These are phyloP conservation scores for Brachyopa scutellaris DNA, from an alignment of 2,888 invertebrate genomes.

Conservation along the genomic window DNA sequence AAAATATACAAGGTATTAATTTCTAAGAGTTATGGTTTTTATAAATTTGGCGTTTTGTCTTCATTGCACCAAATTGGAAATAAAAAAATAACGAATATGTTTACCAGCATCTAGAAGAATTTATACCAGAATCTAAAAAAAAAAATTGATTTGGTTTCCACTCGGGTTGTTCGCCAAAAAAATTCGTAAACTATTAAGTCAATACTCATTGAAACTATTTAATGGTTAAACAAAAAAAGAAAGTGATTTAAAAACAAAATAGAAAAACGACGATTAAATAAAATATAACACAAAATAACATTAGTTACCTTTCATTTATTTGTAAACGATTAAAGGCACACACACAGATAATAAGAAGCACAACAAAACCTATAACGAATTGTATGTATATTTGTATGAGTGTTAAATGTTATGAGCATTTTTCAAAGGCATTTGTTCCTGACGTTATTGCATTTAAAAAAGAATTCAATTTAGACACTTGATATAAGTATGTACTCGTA, in stretches of 20 bases:
- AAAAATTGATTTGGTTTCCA: slow-evolving; percentile 90
- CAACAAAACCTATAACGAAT: slow-evolving; percentile 73
- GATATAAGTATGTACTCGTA: background rate
- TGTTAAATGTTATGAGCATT: slow-evolving; percentile 29
- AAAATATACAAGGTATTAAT: slow-evolving; percentile 32
- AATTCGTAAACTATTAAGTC: slow-evolving; percentile 28
- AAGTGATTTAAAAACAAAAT: slow-evolving; percentile 57
- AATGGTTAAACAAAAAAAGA: slow-evolving; percentile 6
- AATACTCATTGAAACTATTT: slow-evolving; percentile 40
- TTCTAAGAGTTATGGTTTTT: slow-evolving; percentile 38
- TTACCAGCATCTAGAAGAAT: slow-evolving; percentile 70
- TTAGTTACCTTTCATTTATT: slow-evolving; percentile 70
- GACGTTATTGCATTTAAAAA: slow-evolving; percentile 32
- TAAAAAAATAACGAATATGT: slow-evolving; percentile 52
- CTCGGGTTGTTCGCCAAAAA: slow-evolving; percentile 85
- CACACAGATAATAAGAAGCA: slow-evolving; percentile 73
- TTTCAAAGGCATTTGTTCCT: slow-evolving; percentile 24
- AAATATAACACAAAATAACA: slow-evolving; percentile 53
- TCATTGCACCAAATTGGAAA: slow-evolving; percentile 64
- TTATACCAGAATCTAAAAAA: slow-evolving; percentile 69
- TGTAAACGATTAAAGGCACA: slow-evolving; percentile 71
- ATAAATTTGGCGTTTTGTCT: slow-evolving; percentile 55
- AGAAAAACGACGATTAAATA: slow-evolving; percentile 67
- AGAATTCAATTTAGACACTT: slow-evolving; percentile 11
- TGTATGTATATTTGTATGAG: slow-evolving; percentile 51